Evolutionary conservation across 2,888 invertebrate genomes (phyloP).

Genomic region (Masnerella sp.): DNA sequence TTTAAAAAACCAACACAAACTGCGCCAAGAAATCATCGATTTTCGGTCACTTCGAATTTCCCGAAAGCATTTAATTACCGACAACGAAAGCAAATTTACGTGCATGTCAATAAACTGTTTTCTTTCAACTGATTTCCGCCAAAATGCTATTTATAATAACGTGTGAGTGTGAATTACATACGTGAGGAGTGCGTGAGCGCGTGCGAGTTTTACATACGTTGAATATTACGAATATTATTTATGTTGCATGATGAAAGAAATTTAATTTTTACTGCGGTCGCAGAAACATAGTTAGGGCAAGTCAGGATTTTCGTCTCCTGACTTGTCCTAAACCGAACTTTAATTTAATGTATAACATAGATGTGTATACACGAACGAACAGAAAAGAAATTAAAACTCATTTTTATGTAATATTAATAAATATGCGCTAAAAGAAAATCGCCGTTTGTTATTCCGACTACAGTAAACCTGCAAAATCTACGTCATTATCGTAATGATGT

Average conservation of each 20-base stretch:
- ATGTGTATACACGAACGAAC: constrained; percentile 53
- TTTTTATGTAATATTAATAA: constrained; percentile 61
- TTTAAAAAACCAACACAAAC: too few relatives aligned
- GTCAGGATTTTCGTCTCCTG: constrained; percentile 43
- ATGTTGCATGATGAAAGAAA: constrained; percentile 61
- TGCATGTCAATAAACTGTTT: constrained; percentile 40
- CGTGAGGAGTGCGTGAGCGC: constrained; percentile 23
- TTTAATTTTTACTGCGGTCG: constrained; percentile 53
- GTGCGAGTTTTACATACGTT: constrained; percentile 57
- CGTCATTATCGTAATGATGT: too few relatives aligned
- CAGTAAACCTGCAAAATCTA: too few relatives aligned
- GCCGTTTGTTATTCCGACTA: neutral
- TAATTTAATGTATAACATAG: constrained; percentile 55
- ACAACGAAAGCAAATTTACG: constrained; percentile 36
- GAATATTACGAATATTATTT: constrained; percentile 61
- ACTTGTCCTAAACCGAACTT: constrained; percentile 41
- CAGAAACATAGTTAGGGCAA: constrained; percentile 35
- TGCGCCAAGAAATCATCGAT: too few relatives aligned
- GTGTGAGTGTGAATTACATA: constrained; percentile 10
- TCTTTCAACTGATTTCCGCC: constrained; percentile 48
- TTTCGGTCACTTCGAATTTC: neutral
- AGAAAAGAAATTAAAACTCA: constrained; percentile 43
- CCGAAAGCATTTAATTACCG: constrained; percentile 9
- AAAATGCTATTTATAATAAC: constrained; percentile 55
- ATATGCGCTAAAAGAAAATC: constrained; percentile 44